Percentiles rank a stretch among this genome's conserved stretches.
phyloP scores from a whole-genome alignment of 2,888 invertebrate species.

The Chaetoderma sp. region DNA sequence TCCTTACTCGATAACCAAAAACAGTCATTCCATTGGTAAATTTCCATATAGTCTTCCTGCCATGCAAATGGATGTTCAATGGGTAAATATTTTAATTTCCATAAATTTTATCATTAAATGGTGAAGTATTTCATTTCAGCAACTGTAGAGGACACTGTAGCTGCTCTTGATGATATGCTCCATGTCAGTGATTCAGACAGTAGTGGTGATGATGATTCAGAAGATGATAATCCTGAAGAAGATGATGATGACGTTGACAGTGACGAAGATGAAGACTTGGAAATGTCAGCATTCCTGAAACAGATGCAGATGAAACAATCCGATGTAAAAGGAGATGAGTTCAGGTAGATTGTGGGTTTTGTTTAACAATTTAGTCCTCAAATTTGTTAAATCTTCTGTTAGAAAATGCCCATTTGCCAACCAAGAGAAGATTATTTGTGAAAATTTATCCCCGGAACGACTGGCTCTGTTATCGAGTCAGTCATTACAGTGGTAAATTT shows the following conservation, averaged over 20 bases:
- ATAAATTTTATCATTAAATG: too few species aligned
- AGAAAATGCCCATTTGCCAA: too few species aligned
- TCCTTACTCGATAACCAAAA: too few species aligned
- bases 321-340: background rate
- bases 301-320: background rate
- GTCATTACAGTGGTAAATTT: too few species aligned
- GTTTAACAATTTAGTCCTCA: background rate
- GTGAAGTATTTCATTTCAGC: background rate
- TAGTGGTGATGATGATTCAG: background rate
- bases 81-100: too few species aligned
- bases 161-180: background rate
- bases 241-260: conserved; percentile 1
- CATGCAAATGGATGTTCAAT: too few species aligned
- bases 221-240: background rate
- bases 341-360: background rate
- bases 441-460: too few species aligned
- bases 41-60: too few species aligned
- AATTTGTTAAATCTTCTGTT: too few species aligned
- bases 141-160: background rate
- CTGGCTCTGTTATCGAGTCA: too few species aligned
- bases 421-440: too few species aligned
- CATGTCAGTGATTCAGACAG: background rate
- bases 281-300: conserved; percentile 3
- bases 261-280: background rate
- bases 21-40: too few species aligned